These are phyloP conservation scores for Lysandra bellargus DNA, from an alignment of 2,888 invertebrate genomes.

Conservation along the genomic window DNA sequence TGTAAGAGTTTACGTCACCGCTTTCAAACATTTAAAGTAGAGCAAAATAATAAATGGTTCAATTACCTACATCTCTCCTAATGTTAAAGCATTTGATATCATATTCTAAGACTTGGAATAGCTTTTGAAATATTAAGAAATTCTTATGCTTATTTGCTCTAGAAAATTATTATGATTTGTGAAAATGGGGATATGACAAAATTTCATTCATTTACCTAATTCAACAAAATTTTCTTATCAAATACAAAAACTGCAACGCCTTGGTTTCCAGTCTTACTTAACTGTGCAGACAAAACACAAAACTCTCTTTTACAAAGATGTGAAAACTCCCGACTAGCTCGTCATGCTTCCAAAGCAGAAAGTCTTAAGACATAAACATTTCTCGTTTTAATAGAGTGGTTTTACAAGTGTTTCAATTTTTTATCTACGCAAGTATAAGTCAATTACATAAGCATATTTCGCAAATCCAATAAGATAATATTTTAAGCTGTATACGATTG, in stretches of 20 bases:
- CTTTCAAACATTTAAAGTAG: slow-evolving; percentile 33
- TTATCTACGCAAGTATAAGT: slow-evolving; percentile 20
- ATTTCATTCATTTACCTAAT: background rate
- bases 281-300: background rate
- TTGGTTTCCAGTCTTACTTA: background rate
- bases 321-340: background rate
- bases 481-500: slow-evolving; percentile 22
- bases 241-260: background rate
- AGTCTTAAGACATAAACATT: background rate
- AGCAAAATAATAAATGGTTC: slow-evolving; percentile 2
- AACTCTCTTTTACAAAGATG: background rate
- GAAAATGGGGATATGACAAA: background rate
- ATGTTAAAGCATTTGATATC: background rate
- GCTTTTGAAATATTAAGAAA: background rate
- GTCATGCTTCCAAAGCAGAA: slow-evolving; percentile 21
- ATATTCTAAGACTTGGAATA: background rate
- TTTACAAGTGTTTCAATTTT: background rate
- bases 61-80: background rate
- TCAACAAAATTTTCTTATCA: background rate
- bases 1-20: slow-evolving; percentile 38
- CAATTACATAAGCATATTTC: slow-evolving; percentile 21
- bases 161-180: background rate
- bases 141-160: background rate
- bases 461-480: background rate
- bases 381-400: slow-evolving; percentile 6